A percentile compares a stretch with the other conserved stretches of the same genome.
phyloP scores from a whole-genome alignment of 2,113 vertebrate species.

The Ptychochromis oligacanthus region DNA sequence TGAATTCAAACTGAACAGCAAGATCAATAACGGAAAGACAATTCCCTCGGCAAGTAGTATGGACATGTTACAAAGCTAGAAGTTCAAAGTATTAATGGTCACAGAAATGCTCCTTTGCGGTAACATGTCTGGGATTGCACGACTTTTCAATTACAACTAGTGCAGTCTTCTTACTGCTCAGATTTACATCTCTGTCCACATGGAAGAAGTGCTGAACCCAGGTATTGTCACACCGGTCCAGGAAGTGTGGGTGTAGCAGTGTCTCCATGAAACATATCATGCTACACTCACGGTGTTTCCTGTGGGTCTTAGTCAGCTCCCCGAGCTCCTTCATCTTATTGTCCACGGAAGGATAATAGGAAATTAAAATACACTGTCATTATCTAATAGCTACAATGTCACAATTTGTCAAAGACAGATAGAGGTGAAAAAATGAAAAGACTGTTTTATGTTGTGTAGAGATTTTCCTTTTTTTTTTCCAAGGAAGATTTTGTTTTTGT shows the following conservation, averaged over 20 bases:
- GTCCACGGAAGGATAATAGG: accelerated
- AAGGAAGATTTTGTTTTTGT: neutral
- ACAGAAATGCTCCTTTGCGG: neutral
- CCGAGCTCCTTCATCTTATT: neutral
- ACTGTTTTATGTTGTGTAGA: too few species aligned
- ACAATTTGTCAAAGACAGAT: too few species aligned
- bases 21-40: neutral
- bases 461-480: accelerated
- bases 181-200: neutral
- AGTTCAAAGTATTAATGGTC: neutral
- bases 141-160: neutral
- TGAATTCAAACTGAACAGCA: neutral
- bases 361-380: neutral
- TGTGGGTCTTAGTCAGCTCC: neutral
- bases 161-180: neutral
- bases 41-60: neutral
- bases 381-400: accelerated
- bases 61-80: neutral
- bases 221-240: neutral
- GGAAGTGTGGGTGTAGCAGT: neutral
- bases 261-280: neutral
- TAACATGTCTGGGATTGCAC: neutral
- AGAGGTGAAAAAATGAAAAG: too few species aligned
- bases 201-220: neutral
- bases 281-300: neutral